phyloP scores from a whole-genome alignment of 2,113 vertebrate genomes.

The Pygoscelis antarcticus region DNA sequence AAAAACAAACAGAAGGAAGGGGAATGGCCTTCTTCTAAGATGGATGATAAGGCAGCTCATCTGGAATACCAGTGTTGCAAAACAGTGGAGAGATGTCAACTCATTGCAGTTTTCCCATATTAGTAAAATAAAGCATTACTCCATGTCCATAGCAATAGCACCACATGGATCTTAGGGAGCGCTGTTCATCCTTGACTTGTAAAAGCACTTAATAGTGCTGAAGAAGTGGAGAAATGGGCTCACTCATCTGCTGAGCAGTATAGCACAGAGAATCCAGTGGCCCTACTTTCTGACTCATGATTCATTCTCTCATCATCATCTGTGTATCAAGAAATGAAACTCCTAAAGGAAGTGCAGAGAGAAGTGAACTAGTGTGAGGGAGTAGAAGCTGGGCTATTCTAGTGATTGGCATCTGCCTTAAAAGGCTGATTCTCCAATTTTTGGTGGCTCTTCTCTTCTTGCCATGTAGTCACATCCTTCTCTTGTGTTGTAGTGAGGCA shows the following conservation, averaged over 20 bases:
- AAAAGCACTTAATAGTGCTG: not conserved
- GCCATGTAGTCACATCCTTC: not conserved
- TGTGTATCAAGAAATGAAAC: not conserved
- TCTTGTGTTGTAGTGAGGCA: not conserved
- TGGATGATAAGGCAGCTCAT: not conserved
- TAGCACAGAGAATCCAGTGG: not conserved
- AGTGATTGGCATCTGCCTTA: not conserved
- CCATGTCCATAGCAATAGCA: not conserved
- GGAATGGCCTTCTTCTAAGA: not conserved
- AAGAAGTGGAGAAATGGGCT: not conserved
- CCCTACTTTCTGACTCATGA: not conserved
- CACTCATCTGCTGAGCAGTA: not conserved
- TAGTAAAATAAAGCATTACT: not conserved
- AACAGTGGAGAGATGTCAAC: not conserved
- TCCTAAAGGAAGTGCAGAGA: not conserved
- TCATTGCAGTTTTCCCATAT: not conserved
- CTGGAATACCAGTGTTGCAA: not conserved
- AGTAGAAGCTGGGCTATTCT: not conserved
- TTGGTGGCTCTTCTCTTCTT: not conserved
- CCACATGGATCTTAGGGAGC: not conserved
- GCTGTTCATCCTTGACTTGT: not conserved
- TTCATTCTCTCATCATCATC: not conserved
- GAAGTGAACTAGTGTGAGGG: not conserved
- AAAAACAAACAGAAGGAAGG: not conserved
- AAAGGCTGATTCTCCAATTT: not conserved